phyloP scores from a whole-genome alignment of 2,888 invertebrate genomes.

The Drosophila neonasuta region DNA sequence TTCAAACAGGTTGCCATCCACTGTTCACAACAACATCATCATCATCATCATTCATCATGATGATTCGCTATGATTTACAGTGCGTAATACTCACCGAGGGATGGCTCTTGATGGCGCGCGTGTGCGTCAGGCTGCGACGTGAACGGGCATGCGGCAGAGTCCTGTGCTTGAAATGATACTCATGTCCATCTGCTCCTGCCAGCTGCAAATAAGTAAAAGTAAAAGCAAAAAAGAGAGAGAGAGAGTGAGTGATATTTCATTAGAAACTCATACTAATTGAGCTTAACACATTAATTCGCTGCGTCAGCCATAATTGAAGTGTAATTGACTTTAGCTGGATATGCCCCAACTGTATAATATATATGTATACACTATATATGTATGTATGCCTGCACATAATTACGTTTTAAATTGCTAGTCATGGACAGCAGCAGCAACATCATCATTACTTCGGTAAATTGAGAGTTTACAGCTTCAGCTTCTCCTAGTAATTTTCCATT shows the following conservation, averaged over 20 bases:
- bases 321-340: constrained; percentile 63
- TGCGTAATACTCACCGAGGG: constrained; percentile 89
- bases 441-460: constrained; percentile 58
- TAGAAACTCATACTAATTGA: constrained; percentile 62
- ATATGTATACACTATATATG: neutral
- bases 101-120: constrained; percentile 90
- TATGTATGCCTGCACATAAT: constrained; percentile 53
- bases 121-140: constrained; percentile 94
- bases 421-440: constrained; percentile 41
- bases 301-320: constrained; percentile 66
- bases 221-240: neutral
- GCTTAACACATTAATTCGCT: constrained; percentile 65
- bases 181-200: constrained; percentile 90
- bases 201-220: constrained; percentile 85
- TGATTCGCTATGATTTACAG: constrained; percentile 23
- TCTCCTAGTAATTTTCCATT: constrained; percentile 61
- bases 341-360: constrained; percentile 15
- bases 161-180: constrained; percentile 96
- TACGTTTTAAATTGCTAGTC: constrained; percentile 70
- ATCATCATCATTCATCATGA: neutral
- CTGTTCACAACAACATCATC: neutral
- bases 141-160: constrained; percentile 94
- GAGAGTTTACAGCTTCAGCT: constrained; percentile 41
- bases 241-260: constrained; percentile 39
- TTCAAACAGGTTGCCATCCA: constrained; percentile 10